A percentile compares a stretch with the other conserved stretches of the same genome.
Conservation (phyloP, 2,113 vertebrate genomes). For the Crotalus tigris region DNA sequence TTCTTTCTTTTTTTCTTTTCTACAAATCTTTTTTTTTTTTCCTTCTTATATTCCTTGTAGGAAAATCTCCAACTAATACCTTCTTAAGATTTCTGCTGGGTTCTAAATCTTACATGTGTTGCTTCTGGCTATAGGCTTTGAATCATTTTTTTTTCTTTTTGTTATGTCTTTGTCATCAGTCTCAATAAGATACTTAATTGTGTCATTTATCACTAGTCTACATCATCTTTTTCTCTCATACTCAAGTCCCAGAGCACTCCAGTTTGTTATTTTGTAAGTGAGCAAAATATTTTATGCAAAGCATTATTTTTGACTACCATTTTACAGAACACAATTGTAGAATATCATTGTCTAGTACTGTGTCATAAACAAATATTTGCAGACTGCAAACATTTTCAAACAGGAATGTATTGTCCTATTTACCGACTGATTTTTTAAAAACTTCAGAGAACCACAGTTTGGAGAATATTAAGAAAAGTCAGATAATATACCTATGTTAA, state of each 20-base stretch:
- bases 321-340: slow-evolving; percentile 1
- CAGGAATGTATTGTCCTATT: neutral
- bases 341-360: too few species aligned
- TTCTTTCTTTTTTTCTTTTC: neutral
- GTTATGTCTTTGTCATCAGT: neutral
- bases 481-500: neutral
- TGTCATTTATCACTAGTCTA: neutral
- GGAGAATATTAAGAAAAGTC: neutral
- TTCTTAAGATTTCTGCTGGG: neutral
- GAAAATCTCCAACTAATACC: neutral
- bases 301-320: neutral
- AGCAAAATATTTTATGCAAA: neutral
- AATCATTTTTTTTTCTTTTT: neutral
- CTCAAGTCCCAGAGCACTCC: neutral
- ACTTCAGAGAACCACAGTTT: neutral
- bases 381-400: too few species aligned
- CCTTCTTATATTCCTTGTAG: accelerated
- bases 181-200: accelerated
- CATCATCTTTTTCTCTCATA: neutral
- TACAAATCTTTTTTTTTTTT: neutral
- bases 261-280: neutral
- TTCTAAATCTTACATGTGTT: neutral
- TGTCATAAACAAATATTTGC: too few species aligned
- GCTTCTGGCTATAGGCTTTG: neutral
- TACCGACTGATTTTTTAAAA: neutral